phyloP scores from a whole-genome alignment of 2,797 vertebrate genomes.

The Trematomus bernacchii region DNA sequence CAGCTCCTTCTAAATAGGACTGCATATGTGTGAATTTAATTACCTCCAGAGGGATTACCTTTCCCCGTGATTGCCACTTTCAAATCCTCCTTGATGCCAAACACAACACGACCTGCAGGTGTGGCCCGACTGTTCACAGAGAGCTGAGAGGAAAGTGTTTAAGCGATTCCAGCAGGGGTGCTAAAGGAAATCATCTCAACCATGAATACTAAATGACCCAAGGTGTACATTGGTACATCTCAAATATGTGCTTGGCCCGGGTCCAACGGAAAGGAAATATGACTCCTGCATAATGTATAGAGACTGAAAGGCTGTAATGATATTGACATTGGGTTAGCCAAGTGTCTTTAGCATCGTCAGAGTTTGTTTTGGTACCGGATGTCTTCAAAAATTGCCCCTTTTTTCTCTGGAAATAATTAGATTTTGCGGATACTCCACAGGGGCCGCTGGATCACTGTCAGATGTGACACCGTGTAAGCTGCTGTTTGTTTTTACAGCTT shows the following conservation, averaged over 20 bases:
- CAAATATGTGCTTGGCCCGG: slow-evolving; percentile 59
- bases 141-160: slow-evolving; percentile 37
- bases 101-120: slow-evolving; percentile 58
- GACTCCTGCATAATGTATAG: slow-evolving; percentile 28
- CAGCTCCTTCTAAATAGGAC: slow-evolving; percentile 10
- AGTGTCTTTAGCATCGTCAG: slow-evolving; percentile 12
- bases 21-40: slow-evolving; percentile 66
- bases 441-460: slow-evolving; percentile 64
- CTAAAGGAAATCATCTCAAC: slow-evolving; percentile 61
- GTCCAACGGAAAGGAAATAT: slow-evolving; percentile 34
- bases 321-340: slow-evolving; percentile 50
- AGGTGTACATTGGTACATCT: slow-evolving; percentile 53
- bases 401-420: slow-evolving; percentile 23
- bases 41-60: slow-evolving; percentile 61
- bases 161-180: slow-evolving; percentile 52
- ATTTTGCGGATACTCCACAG: slow-evolving; percentile 33
- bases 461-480: slow-evolving; percentile 60
- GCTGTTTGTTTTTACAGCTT: slow-evolving; percentile 70
- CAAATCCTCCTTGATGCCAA: slow-evolving; percentile 63
- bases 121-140: slow-evolving; percentile 37
- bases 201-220: slow-evolving; percentile 62
- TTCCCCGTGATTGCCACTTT: slow-evolving; percentile 51
- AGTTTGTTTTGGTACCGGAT: slow-evolving; percentile 30
- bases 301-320: slow-evolving; percentile 25
- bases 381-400: not conserved